Percentiles rank a stretch among this genome's conserved stretches.
Conservation (phyloP, 2,888 invertebrate species). For the Xestobium rufovillosum region DNA sequence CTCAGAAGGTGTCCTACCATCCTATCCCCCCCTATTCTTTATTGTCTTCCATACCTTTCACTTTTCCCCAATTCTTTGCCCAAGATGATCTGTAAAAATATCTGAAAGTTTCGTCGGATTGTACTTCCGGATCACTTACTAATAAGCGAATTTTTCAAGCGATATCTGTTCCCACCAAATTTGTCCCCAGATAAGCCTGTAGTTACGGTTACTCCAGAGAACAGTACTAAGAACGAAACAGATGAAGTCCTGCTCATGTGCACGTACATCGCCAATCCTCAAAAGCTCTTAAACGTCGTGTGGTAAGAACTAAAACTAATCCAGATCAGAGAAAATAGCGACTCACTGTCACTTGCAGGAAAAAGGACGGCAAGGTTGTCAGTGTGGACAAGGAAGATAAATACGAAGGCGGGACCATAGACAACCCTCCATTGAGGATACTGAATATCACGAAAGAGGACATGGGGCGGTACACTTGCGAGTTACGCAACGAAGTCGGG, state of each 20-base stretch:
- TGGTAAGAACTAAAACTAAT: slow-evolving; percentile 54
- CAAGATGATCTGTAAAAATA: no score
- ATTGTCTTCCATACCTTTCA: no score
- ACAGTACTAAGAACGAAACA: slow-evolving; percentile 72
- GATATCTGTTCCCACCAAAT: no score
- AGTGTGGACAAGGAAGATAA: slow-evolving; percentile 51
- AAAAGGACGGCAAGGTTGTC: slow-evolving; percentile 57
- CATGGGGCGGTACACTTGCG: slow-evolving; percentile 79
- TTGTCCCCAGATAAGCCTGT: slow-evolving; percentile 85
- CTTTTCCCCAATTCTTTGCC: no score
- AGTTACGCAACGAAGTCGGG: slow-evolving; percentile 73
- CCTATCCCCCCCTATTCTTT: no score
- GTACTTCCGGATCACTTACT: no score
- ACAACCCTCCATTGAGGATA: slow-evolving; percentile 70
- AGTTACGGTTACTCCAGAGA: slow-evolving; percentile 65
- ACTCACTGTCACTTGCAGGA: slow-evolving; percentile 49
- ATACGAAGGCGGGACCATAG: slow-evolving; percentile 69
- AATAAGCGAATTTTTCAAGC: no score
- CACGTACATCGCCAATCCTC: slow-evolving; percentile 80
- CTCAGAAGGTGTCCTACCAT: no score
- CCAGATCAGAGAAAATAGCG: background rate
- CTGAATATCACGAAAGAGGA: slow-evolving; percentile 68
- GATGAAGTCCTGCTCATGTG: slow-evolving; percentile 61
- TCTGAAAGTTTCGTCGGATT: no score
- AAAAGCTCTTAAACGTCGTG: slow-evolving; percentile 62